These are phyloP conservation scores for Isurus oxyrinchus DNA, from an alignment of 2,113 vertebrate genomes.

Conservation along the genomic window DNA sequence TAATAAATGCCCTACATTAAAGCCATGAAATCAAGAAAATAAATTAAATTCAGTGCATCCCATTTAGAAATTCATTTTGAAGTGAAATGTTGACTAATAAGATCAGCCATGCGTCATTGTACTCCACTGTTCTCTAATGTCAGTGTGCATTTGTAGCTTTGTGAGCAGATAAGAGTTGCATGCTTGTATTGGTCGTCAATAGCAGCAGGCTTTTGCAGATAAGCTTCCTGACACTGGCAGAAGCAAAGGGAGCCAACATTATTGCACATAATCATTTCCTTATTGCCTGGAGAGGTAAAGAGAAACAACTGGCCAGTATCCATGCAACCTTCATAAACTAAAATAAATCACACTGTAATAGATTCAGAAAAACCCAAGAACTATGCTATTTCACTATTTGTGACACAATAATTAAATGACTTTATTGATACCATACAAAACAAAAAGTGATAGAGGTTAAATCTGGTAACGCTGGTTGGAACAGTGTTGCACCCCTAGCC, in stretches of 20 bases:
- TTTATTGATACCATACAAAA: background rate
- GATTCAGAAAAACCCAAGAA: slow-evolving; percentile 58
- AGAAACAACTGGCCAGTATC: slow-evolving; percentile 67
- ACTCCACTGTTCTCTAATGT: slow-evolving; percentile 56
- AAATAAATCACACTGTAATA: slow-evolving; percentile 57
- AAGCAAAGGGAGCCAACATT: slow-evolving; percentile 49
- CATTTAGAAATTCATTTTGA: slow-evolving; percentile 39
- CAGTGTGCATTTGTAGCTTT: slow-evolving; percentile 59
- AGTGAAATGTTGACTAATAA: slow-evolving; percentile 72
- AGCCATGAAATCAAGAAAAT: slow-evolving; percentile 54
- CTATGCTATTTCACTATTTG: slow-evolving; percentile 57
- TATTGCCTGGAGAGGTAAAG: slow-evolving; percentile 65
- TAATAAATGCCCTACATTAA: slow-evolving; percentile 71
- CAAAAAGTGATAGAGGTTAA: background rate
- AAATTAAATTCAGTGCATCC: slow-evolving; percentile 60
- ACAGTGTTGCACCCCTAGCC: background rate
- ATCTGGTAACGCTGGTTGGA: background rate
- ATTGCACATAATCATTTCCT: slow-evolving; percentile 74
- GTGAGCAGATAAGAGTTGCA: slow-evolving; percentile 68
- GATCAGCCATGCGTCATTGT: slow-evolving; percentile 64
- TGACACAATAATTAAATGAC: background rate
- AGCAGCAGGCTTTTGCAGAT: slow-evolving; percentile 72
- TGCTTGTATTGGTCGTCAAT: slow-evolving; percentile 58
- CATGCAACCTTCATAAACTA: slow-evolving; percentile 70
- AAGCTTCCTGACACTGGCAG: slow-evolving; percentile 61